A percentile compares a stretch with the other conserved stretches of the same genome.
Conservation (phyloP, 2,797 vertebrate genomes). For the Mus spretus region DNA sequence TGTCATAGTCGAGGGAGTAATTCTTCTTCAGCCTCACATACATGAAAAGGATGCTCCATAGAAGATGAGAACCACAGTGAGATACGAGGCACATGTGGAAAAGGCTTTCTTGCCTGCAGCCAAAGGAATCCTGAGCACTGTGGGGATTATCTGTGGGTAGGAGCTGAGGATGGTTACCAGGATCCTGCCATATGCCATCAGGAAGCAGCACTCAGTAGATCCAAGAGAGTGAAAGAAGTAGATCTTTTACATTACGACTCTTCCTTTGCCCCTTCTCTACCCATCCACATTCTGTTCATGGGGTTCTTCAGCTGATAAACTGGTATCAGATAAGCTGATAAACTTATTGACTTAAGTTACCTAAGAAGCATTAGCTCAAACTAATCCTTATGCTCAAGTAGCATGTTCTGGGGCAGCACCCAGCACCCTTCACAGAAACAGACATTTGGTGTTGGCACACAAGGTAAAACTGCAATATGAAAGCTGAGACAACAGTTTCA, state of each 20-base stretch:
- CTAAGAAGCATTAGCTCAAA: not conserved
- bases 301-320: too few relatives aligned
- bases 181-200: constrained; percentile 85
- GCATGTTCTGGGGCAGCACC: not conserved
- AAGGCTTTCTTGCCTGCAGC: constrained; percentile 82
- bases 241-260: constrained; percentile 49
- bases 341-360: too few relatives aligned
- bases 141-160: constrained; percentile 86
- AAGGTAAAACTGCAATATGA: not conserved
- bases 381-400: not conserved
- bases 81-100: constrained; percentile 90
- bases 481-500: not conserved
- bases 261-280: too few relatives aligned
- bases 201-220: constrained; percentile 79
- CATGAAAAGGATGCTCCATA: constrained; percentile 83
- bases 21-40: constrained; percentile 83
- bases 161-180: constrained; percentile 88
- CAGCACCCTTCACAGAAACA: not conserved
- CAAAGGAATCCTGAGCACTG: constrained; percentile 85
- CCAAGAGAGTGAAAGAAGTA: constrained; percentile 83
- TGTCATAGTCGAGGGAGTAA: constrained; percentile 82
- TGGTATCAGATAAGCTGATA: not conserved
- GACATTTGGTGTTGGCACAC: not conserved
- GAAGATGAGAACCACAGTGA: constrained; percentile 89
- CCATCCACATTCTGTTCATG: too few relatives aligned